phyloP scores from a whole-genome alignment of 1,140 invertebrate species.

The Drosophila ironensis region DNA sequence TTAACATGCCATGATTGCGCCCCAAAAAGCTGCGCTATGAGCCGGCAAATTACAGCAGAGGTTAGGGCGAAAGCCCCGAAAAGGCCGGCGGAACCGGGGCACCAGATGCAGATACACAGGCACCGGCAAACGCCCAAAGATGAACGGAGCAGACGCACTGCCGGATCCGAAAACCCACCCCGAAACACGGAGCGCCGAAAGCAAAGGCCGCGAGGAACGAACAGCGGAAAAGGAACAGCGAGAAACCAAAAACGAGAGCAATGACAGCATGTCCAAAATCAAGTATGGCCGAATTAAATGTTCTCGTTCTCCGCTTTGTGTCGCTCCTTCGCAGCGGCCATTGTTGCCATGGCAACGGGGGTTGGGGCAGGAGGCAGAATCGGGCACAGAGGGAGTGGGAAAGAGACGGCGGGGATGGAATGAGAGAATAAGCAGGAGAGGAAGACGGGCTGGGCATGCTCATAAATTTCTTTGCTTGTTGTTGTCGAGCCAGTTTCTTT shows the following conservation, averaged over 20 bases:
- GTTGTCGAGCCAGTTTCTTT: constrained; percentile 59
- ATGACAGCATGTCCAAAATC: constrained; percentile 78
- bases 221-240: constrained; percentile 25
- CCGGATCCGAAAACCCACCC: constrained; percentile 38
- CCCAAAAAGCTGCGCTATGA: constrained; percentile 15
- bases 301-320: constrained; percentile 63
- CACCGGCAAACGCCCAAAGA: constrained; percentile 30
- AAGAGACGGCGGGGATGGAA: constrained; percentile 4
- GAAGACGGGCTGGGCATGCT: constrained; percentile 45
- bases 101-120: constrained; percentile 2
- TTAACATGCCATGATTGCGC: constrained; percentile 46
- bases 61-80: constrained; percentile 15
- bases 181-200: constrained; percentile 6
- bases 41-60: constrained; percentile 11
- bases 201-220: neutral
- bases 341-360: constrained; percentile 69
- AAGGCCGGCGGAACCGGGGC: constrained; percentile 29
- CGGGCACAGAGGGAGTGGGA: neutral
- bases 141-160: constrained; percentile 50
- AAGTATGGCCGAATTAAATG: constrained; percentile 80
- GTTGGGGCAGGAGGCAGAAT: neutral
- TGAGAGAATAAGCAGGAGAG: neutral
- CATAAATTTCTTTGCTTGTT: constrained; percentile 71
- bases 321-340: constrained; percentile 71
- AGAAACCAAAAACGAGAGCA: constrained; percentile 33